phyloP scores from a whole-genome alignment of 2,888 invertebrate genomes.

The Cheilosia urbana region DNA sequence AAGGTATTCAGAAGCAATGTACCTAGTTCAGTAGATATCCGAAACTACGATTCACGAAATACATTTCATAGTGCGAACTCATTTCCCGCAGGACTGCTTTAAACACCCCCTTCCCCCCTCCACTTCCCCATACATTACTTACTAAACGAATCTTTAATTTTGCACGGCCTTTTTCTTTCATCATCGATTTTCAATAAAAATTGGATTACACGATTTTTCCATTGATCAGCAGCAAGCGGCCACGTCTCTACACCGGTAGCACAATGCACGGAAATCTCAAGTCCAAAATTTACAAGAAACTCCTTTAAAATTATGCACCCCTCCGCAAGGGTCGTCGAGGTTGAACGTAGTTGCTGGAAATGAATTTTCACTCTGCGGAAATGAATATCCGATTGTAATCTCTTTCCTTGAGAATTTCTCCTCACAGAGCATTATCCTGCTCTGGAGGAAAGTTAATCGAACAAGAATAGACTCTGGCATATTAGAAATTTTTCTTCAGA shows the following conservation, averaged over 20 bases:
- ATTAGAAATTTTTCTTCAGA: slow-evolving; percentile 27
- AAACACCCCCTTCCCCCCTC: neutral
- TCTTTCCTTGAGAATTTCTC: slow-evolving; percentile 30
- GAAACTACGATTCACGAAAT: too few species aligned
- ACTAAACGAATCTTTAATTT: neutral
- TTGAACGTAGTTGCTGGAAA: slow-evolving; percentile 57
- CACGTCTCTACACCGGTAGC: neutral
- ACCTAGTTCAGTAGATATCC: too few species aligned
- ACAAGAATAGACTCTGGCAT: slow-evolving; percentile 43
- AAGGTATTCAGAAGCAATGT: too few species aligned
- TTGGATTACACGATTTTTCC: slow-evolving; percentile 72
- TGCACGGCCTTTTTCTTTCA: slow-evolving; percentile 22
- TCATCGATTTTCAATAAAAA: slow-evolving; percentile 74
- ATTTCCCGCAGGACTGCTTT: neutral
- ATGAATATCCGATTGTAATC: slow-evolving; percentile 73
- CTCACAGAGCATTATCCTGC: slow-evolving; percentile 1
- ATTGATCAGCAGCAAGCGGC: slow-evolving; percentile 54
- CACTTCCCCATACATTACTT: too few species aligned
- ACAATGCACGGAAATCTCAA: slow-evolving; percentile 50
- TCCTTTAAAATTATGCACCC: slow-evolving; percentile 74
- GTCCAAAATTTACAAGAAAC: slow-evolving; percentile 45
- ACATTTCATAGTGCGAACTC: too few species aligned
- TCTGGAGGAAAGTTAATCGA: slow-evolving; percentile 46
- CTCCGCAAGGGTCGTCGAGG: slow-evolving; percentile 33
- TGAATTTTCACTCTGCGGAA: slow-evolving; percentile 71